Percentiles rank a stretch among this genome's conserved stretches.
Evolutionary conservation across 2,888 invertebrate genomes (phyloP).

Genomic region (Apamea epomidion): DNA sequence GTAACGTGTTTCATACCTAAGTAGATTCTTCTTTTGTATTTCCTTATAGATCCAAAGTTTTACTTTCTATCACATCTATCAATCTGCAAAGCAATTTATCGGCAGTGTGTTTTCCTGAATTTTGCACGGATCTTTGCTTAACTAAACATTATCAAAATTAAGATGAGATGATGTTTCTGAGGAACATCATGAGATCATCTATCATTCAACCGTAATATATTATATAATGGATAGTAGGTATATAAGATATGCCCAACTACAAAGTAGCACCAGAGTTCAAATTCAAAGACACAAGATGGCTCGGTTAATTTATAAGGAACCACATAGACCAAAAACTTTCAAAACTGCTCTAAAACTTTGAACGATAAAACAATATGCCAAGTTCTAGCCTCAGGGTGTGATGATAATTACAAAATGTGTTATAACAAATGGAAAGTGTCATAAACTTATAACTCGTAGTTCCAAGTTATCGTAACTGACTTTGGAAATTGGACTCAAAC

Average conservation of each 20-base stretch:
- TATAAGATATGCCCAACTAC: not conserved
- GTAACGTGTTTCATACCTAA: not conserved
- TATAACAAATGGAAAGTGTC: slow-evolving; percentile 41
- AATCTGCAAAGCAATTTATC: not conserved
- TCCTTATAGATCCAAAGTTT: not conserved
- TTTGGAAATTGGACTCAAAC: slow-evolving; percentile 27
- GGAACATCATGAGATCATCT: not conserved
- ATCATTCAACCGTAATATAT: not conserved
- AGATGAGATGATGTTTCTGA: not conserved
- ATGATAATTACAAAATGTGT: slow-evolving; percentile 42
- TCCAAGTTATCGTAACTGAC: slow-evolving; percentile 33
- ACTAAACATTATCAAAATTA: not conserved
- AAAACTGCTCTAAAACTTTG: slow-evolving; percentile 3
- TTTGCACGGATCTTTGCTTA: not conserved
- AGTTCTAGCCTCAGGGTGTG: slow-evolving; percentile 35
- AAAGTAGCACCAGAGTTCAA: not conserved
- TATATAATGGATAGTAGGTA: too few species aligned
- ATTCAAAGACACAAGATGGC: not conserved
- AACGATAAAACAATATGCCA: not conserved
- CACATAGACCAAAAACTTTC: not conserved
- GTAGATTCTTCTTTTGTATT: not conserved
- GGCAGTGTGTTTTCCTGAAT: not conserved
- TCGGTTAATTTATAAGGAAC: not conserved
- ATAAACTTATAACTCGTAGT: slow-evolving; percentile 33
- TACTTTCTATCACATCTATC: not conserved